Conservation (phyloP, 2,888 invertebrate genomes). For the Lamellibrachia columna region DNA sequence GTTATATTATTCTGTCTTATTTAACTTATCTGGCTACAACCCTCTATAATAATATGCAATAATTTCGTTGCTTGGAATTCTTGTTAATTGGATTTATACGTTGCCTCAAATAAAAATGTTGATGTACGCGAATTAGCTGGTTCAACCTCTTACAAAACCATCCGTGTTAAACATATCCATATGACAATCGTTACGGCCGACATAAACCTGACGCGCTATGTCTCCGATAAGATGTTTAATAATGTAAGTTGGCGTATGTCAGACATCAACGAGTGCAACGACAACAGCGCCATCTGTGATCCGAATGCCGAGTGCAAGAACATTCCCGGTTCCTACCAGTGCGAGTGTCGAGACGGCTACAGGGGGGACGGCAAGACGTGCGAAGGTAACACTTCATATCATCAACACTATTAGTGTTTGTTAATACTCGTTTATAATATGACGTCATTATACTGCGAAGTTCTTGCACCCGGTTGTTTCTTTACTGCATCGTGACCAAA, state of each 20-base stretch:
- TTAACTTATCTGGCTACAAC: too few relatives aligned
- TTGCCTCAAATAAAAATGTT: neutral
- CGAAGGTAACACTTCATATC: conserved; percentile 17
- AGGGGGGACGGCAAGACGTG: conserved; percentile 25
- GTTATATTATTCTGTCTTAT: too few relatives aligned
- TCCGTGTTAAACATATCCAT: neutral
- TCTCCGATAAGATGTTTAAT: neutral
- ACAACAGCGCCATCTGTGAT: conserved; percentile 19
- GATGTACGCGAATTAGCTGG: too few relatives aligned
- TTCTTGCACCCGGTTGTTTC: neutral
- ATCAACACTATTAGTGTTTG: neutral
- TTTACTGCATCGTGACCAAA: neutral
- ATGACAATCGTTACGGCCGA: neutral
- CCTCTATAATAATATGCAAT: too few relatives aligned
- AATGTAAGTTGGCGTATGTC: neutral
- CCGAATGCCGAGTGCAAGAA: conserved; percentile 26
- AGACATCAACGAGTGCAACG: conserved; percentile 27
- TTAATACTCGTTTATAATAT: neutral
- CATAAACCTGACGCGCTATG: neutral
- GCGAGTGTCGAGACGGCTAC: conserved; percentile 27
- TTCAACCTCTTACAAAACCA: neutral
- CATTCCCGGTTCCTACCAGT: conserved; percentile 26
- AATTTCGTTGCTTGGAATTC: too few relatives aligned
- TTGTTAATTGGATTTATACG: too few relatives aligned
- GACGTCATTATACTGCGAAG: neutral